phyloP scores from a whole-genome alignment of 2,888 invertebrate species.

The Brachyptera risi region DNA sequence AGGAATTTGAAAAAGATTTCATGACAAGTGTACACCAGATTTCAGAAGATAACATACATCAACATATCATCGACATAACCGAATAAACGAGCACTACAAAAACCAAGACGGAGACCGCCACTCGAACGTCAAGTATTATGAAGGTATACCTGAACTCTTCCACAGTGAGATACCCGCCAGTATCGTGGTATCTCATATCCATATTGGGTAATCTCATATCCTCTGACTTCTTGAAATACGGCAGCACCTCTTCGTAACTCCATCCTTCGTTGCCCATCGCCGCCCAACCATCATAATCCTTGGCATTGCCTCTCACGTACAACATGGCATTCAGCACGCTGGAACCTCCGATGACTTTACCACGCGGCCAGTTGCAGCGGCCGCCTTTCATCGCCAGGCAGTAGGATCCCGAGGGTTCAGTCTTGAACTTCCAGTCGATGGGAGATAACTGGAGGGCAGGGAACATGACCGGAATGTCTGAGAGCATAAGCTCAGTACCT shows the following conservation, averaged over 20 bases:
- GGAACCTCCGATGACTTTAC: conserved; percentile 72
- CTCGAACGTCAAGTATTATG: no score
- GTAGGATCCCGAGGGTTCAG: conserved; percentile 64
- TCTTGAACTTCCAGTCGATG: conserved; percentile 78
- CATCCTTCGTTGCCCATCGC: conserved; percentile 69
- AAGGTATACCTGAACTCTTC: conserved; percentile 68
- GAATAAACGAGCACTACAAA: no score
- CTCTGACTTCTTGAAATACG: conserved; percentile 77
- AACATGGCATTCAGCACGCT: conserved; percentile 88
- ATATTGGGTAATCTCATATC: conserved; percentile 65
- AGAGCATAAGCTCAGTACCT: conserved; percentile 64
- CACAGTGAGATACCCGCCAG: conserved; percentile 67
- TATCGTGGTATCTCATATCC: conserved; percentile 61
- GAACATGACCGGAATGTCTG: conserved; percentile 69
- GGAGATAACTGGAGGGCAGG: conserved; percentile 66
- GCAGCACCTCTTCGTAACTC: conserved; percentile 68
- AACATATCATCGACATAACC: no score
- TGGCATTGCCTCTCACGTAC: conserved; percentile 77
- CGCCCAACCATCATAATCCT: conserved; percentile 85
- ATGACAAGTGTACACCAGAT: no score
- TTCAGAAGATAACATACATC: no score
- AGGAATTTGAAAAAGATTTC: no score
- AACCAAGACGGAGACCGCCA: no score
- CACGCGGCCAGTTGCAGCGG: conserved; percentile 60
- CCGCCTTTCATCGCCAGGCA: conserved; percentile 52